phyloP scores from a whole-genome alignment of 2,888 invertebrate genomes.

The Lissonota sp. region DNA sequence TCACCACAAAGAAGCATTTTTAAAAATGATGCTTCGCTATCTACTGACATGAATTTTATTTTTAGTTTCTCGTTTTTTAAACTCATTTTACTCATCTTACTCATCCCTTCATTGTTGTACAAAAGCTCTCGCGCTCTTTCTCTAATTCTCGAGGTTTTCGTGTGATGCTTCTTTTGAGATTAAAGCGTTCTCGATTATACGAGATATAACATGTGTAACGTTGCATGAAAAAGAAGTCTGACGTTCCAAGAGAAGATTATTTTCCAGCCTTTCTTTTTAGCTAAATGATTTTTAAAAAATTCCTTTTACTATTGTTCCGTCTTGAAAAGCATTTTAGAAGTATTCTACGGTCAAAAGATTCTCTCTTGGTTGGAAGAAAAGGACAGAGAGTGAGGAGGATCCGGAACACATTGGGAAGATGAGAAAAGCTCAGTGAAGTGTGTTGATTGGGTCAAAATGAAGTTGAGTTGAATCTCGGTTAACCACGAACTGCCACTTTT shows the following conservation, averaged over 20 bases:
- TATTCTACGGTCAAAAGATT: conserved; percentile 33
- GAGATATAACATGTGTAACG: conserved; percentile 4
- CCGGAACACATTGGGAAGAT: conserved; percentile 37
- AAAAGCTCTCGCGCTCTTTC: conserved; percentile 12
- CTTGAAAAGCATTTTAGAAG: no score
- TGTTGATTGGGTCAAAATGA: conserved; percentile 22
- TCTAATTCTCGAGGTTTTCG: conserved; percentile 9
- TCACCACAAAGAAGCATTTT: conserved; percentile 31
- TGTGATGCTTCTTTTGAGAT: conserved; percentile 34
- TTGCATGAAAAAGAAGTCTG: conserved; percentile 7
- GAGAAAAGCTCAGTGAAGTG: conserved; percentile 39
- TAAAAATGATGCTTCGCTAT: conserved; percentile 43
- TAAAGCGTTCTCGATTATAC: conserved; percentile 35
- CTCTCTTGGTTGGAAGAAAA: conserved; percentile 23
- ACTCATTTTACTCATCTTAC: conserved; percentile 25
- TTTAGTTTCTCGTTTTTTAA: conserved; percentile 10
- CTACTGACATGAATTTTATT: conserved; percentile 35
- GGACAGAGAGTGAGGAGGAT: conserved; percentile 48
- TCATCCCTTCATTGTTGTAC: conserved; percentile 31
- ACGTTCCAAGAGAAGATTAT: no score
- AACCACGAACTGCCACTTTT: conserved; percentile 44
- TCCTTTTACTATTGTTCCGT: no score
- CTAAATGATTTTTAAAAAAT: no score
- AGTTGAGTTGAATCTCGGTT: conserved; percentile 61
- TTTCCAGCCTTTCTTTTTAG: no score